Percentiles rank a stretch among this genome's conserved stretches.
Conservation (phyloP, 2,888 invertebrate species). For the Galeopsomyia nigrocyanea region DNA sequence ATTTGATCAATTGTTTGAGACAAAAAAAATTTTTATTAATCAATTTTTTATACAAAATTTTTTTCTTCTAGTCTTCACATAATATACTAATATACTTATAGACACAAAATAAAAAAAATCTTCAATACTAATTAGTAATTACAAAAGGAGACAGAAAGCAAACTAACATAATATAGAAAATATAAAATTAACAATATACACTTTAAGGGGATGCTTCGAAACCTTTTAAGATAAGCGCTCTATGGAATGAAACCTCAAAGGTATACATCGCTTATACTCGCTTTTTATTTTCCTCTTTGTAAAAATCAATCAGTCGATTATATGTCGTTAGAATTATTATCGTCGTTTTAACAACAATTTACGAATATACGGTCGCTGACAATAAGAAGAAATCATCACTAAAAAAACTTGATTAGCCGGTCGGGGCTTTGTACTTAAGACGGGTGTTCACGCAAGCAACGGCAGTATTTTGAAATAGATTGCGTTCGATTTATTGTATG, state of each 20-base stretch:
- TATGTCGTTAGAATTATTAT: slow-evolving; percentile 42
- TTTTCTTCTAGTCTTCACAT: slow-evolving; percentile 28
- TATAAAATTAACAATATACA: slow-evolving; percentile 45
- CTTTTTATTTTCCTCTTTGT: slow-evolving; percentile 5
- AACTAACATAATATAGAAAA: slow-evolving; percentile 22
- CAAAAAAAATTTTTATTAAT: slow-evolving; percentile 28
- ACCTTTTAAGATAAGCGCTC: slow-evolving; percentile 32
- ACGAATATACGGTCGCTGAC: neutral
- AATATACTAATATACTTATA: slow-evolving; percentile 32
- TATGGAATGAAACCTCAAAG: slow-evolving; percentile 35
- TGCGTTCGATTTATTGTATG: slow-evolving; percentile 17
- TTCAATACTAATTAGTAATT: slow-evolving; percentile 9
- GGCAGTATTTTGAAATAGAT: slow-evolving; percentile 56
- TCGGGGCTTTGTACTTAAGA: slow-evolving; percentile 64
- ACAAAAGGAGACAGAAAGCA: slow-evolving; percentile 26
- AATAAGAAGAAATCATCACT: slow-evolving; percentile 10
- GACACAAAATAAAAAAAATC: slow-evolving; percentile 36
- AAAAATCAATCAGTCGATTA: slow-evolving; percentile 44
- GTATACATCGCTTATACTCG: slow-evolving; percentile 2
- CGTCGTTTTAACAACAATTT: slow-evolving; percentile 18
- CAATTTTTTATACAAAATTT: slow-evolving; percentile 32
- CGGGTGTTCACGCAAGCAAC: slow-evolving; percentile 62
- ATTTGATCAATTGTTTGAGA: neutral
- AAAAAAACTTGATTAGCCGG: slow-evolving; percentile 34
- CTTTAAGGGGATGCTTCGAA: slow-evolving; percentile 16